Evolutionary conservation across 64 coral and sea anemone genomes (phyloP), one percentile per base, ranked within the genome.

Genomic region (Orbicella faveolata): DNA sequence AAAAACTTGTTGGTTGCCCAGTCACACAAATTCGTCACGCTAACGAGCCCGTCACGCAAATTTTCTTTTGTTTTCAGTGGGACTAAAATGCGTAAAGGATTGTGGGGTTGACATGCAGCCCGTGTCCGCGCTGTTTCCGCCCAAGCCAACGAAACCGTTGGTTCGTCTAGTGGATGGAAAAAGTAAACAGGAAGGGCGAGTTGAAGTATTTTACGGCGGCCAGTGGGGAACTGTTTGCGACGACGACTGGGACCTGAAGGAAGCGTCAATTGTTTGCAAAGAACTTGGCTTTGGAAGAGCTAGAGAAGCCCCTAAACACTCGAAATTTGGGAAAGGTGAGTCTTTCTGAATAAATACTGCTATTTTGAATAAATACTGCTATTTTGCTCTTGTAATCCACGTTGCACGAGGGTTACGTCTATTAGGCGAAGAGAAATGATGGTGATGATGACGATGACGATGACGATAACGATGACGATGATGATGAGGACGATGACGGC

Each of bases 171-270:
- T 79, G 19, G 84, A 52, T 54, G 83, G 84, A 34, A 92, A 51
- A 21, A 88, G 8, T 9, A 92, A 92, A 52, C 90, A 88, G 21
- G 83, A 92, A 87, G 90, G 90, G 12, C 75, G 90, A 36, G 90
- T 92, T 15, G 90, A 92, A 88, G 84, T 92, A 11, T 88, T 88
- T 11, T 23, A 92, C 75, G 90, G 51, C 39, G 94, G 87, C 11
- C 13, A 11, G n/a, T 96, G 94, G 94, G 94, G 94, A 36, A 96
- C 94, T 39, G 94, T 96, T 4, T 96, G 94, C 57, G 94, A 96
- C 90, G 94, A 96, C 34, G 61, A 90, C 26, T 96, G 94, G 94
- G 91, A 84, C 34, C 39, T 93, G 4, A 92, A 96, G 16, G 94
- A 96, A 36, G 94, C 91, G 1, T 23, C 37, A 7, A 92, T 96